A percentile compares a stretch with the other conserved stretches of the same genome.
These are phyloP conservation scores for Cryptoprocta ferox DNA, from an alignment of 2,797 vertebrate species.

Conservation along the genomic window DNA sequence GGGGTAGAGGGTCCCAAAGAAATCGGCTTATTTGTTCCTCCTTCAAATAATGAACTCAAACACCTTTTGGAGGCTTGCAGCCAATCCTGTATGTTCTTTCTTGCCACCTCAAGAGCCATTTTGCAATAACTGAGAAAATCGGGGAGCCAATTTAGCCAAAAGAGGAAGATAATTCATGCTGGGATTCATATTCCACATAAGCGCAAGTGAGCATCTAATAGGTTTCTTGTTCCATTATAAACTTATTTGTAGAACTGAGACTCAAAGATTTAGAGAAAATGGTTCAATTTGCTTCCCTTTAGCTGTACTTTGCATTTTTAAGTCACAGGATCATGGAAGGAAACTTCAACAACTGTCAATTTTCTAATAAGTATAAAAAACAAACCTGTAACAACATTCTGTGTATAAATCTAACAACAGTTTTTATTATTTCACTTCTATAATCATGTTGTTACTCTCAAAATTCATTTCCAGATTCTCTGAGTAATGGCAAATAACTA, in stretches of 20 bases:
- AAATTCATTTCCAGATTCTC: constrained; percentile 10
- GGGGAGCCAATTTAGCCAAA: background rate
- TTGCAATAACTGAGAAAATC: background rate
- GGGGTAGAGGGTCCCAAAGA: background rate
- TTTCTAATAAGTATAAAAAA: background rate
- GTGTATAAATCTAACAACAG: background rate
- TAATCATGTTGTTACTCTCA: background rate
- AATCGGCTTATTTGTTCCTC: background rate
- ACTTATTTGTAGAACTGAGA: constrained; percentile 2
- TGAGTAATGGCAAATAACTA: constrained; percentile 24
- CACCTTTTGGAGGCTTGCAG: background rate
- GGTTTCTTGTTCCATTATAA: constrained; percentile 27
- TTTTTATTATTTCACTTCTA: background rate
- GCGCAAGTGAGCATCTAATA: background rate
- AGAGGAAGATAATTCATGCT: background rate
- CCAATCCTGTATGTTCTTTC: background rate
- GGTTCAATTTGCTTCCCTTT: background rate
- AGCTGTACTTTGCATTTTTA: background rate
- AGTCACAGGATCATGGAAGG: background rate
- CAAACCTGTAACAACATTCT: background rate
- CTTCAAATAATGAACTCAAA: background rate
- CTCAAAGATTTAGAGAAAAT: constrained; percentile 23
- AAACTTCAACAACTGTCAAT: constrained; percentile 19
- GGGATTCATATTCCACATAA: background rate
- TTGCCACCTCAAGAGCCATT: background rate